Conservation (phyloP, 2,888 invertebrate species). For the Octonoba sinensis region DNA sequence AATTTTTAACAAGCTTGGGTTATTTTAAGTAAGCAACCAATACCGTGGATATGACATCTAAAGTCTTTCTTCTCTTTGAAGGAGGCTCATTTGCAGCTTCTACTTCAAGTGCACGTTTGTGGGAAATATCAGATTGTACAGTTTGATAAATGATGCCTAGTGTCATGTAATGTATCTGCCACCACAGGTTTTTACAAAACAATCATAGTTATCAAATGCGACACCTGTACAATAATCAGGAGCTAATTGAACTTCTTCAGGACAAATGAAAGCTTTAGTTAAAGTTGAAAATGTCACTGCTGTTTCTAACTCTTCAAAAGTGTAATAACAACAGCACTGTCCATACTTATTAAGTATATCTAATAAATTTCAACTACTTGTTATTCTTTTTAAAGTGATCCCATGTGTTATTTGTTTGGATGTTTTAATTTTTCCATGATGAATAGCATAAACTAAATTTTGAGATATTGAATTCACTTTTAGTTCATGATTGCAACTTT, state of each 20-base stretch:
- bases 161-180: no score
- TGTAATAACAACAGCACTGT: not conserved
- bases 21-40: not conserved
- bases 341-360: not conserved
- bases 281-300: not conserved
- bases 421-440: not conserved
- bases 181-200: not conserved
- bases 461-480: not conserved
- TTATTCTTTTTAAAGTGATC: not conserved
- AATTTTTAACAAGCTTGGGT: not conserved
- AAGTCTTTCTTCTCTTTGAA: not conserved
- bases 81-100: not conserved
- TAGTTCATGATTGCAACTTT: not conserved
- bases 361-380: not conserved
- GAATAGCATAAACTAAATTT: not conserved
- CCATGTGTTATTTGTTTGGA: slow-evolving; percentile 1
- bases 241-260: not conserved
- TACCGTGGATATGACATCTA: not conserved
- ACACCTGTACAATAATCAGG: not conserved
- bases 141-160: not conserved
- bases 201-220: not conserved
- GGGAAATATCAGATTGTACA: not conserved
- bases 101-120: not conserved
- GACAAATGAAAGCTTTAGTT: not conserved
- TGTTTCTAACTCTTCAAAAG: not conserved